Percentiles rank a stretch among this genome's conserved stretches.
These are phyloP conservation scores for Apodemus agrarius DNA, from an alignment of 2,797 vertebrate species.

Conservation along the genomic window DNA sequence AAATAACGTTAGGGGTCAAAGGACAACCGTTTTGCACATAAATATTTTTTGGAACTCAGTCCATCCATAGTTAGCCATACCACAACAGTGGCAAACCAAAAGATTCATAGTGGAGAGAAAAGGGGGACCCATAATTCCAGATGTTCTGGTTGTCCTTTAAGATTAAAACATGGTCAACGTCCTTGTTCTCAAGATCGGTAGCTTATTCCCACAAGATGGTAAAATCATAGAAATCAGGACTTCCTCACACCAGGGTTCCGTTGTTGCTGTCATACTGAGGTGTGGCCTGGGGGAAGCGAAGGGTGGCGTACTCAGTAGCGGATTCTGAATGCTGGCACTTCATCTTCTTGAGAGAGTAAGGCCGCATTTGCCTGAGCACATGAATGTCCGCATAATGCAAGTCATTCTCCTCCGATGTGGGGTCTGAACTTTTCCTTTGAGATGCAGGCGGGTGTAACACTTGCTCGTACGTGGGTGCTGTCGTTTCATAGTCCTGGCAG, in stretches of 20 bases:
- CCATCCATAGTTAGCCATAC: neutral
- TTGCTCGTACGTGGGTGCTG: slow-evolving; percentile 71
- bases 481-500: slow-evolving; percentile 47
- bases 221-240: neutral
- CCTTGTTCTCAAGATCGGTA: neutral
- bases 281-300: slow-evolving; percentile 84
- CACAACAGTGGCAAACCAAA: neutral
- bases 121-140: neutral
- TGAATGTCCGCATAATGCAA: slow-evolving; percentile 90
- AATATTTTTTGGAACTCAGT: neutral
- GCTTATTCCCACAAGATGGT: neutral
- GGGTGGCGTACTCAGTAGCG: slow-evolving; percentile 87
- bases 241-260: slow-evolving; percentile 86
- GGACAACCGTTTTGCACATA: neutral
- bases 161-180: neutral
- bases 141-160: slow-evolving; percentile 24
- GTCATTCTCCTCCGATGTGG: slow-evolving; percentile 72
- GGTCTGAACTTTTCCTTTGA: slow-evolving; percentile 43
- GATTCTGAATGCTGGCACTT: slow-evolving; percentile 79
- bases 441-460: slow-evolving; percentile 68
- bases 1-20: neutral
- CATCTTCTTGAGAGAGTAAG: slow-evolving; percentile 69
- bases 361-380: slow-evolving; percentile 74
- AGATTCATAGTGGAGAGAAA: neutral
- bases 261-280: slow-evolving; percentile 86